phyloP scores from a whole-genome alignment of 2,888 invertebrate genomes.

The Tortricodes alternella region DNA sequence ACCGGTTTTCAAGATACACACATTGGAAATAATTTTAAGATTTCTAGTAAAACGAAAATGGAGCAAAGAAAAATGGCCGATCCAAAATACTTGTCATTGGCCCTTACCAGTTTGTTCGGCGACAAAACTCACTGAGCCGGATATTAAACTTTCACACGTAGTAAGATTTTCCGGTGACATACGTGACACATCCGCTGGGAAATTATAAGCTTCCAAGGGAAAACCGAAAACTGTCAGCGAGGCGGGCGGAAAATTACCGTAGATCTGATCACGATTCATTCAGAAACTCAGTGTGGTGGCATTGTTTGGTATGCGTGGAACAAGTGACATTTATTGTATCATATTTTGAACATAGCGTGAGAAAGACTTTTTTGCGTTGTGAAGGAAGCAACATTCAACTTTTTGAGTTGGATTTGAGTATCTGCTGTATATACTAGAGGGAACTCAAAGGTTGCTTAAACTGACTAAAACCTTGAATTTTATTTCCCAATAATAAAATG shows the following conservation, averaged over 20 bases:
- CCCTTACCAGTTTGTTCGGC: not conserved
- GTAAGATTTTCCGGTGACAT: not conserved
- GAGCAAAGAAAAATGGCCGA: not conserved
- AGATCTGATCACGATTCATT: not conserved
- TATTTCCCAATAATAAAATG: no score
- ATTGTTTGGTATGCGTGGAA: not conserved
- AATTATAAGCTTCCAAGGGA: slow-evolving; percentile 4
- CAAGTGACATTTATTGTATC: no score
- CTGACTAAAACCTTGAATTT: no score
- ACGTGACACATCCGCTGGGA: slow-evolving; percentile 1
- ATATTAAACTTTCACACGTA: not conserved
- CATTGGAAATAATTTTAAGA: no score
- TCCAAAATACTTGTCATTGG: not conserved
- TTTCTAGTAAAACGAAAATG: not conserved
- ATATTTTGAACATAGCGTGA: no score
- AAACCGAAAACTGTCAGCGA: slow-evolving; percentile 1
- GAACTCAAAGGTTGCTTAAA: no score
- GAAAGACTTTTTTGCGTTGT: no score
- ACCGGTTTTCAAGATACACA: no score
- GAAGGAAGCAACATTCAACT: no score
- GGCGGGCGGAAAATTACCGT: slow-evolving; percentile 6
- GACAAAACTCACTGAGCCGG: not conserved
- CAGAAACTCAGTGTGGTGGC: not conserved
- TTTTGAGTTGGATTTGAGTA: no score
- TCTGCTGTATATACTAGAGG: no score